A percentile compares a stretch with the other conserved stretches of the same genome.
Conservation (phyloP, 2,797 vertebrate species). For the Sebastes iracundus region DNA sequence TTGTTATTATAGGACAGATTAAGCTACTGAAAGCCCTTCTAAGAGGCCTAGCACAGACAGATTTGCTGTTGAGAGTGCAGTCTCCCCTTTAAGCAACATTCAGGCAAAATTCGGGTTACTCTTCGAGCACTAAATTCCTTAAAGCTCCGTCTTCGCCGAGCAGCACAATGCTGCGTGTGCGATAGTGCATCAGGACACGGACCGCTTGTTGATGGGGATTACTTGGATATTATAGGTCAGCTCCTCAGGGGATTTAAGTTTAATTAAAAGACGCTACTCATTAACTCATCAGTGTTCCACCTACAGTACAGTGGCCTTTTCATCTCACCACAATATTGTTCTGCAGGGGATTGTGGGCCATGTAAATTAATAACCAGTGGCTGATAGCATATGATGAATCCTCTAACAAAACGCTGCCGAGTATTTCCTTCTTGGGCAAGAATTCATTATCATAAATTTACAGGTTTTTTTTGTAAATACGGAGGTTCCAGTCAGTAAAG, state of each 20-base stretch:
- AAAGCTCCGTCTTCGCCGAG: background rate
- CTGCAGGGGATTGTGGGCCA: conserved; percentile 58
- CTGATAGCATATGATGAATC: conserved; percentile 69
- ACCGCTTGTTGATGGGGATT: conserved; percentile 58
- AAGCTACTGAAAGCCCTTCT: background rate
- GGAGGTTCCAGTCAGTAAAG: background rate
- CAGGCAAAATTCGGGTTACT: background rate
- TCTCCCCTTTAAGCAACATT: conserved; percentile 6
- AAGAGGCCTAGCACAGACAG: conserved; percentile 6
- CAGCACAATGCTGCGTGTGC: background rate
- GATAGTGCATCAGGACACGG: conserved; percentile 16
- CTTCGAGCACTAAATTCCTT: background rate
- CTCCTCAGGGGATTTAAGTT: conserved; percentile 67
- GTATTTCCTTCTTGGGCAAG: conserved; percentile 25
- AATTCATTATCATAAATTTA: conserved; percentile 14
- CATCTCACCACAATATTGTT: conserved; percentile 64
- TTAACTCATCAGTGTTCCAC: conserved; percentile 73
- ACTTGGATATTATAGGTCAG: conserved; percentile 66
- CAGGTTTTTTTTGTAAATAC: background rate
- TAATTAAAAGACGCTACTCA: conserved; percentile 78
- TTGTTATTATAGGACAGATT: conserved; percentile 17
- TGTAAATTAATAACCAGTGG: conserved; percentile 71
- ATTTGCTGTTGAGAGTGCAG: background rate
- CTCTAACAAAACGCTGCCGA: conserved; percentile 44
- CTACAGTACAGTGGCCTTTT: conserved; percentile 68